Base-by-base conservation (phyloP, 2,797 vertebrate genomes). In the Nyctalus aviator region DNA sequence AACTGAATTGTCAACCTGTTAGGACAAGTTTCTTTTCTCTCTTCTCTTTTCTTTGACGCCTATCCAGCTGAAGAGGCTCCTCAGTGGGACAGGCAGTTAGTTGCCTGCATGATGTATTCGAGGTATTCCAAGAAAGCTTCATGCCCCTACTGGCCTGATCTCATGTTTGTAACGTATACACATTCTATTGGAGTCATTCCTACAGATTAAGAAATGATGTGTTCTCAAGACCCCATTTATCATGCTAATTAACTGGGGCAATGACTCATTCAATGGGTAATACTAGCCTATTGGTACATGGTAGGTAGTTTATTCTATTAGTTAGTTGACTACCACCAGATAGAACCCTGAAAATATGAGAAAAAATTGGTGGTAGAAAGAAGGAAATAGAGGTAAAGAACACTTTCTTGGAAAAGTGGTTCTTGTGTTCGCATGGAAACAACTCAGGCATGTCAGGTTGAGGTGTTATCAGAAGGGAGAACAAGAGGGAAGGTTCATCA, bases 251-350 rank as follows among this genome's bases (percentile, higher is more conserved):
- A 88, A 78, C 35, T 48, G 87, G 55, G 7, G 17, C 27, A 62
- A 50, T 88, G 25, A 75, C 64, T 37, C 75, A 35, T 64, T 90
- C 41, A 68, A 32, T 20, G 55, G 75, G 66, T 59, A 66, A 62
- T 25, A 46, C 27, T 75, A 84, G 2, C 66, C 75, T n/a, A 23
- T 11, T 72, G 30, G 59, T 30, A 41, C 55, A 18, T 50, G 21
- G 75, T 77, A 93, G 44, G n/a, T 35, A 35, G 14, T 90, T 94
- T 71, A 83, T 90, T 95, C n/a, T 55, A 23, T 73, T 87, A 57
- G 18, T 72, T 84, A 62, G 8, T 46, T 92, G 55, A 62, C 17
- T 4, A 32, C 35, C 10, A 35, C 23, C 59, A 84, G 76, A 68
- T 84, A 44, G 59, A 84, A 46, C 7, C n/a, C 66, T 17, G 69